Percentiles rank a stretch among this genome's conserved stretches.
Evolutionary conservation across 2,797 vertebrate species (phyloP).

Genomic region (Zalophus californianus): DNA sequence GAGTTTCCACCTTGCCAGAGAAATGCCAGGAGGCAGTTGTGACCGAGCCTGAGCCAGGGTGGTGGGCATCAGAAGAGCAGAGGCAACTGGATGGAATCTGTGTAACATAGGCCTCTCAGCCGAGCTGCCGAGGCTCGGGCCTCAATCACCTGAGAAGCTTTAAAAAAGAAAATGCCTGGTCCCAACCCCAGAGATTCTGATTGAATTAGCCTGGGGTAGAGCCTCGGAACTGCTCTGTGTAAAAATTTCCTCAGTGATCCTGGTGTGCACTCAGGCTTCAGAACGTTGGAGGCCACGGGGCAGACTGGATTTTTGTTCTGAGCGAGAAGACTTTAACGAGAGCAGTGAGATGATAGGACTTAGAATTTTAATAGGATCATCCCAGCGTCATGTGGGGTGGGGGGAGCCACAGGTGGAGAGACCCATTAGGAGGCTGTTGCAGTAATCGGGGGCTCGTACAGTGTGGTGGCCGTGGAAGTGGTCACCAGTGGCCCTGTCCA

Average conservation of each 20-base stretch:
- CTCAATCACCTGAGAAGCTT: background rate
- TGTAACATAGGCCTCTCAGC: too few relatives aligned
- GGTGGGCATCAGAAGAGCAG: too few relatives aligned
- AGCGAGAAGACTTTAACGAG: background rate
- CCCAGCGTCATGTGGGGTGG: background rate
- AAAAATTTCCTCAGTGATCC: background rate
- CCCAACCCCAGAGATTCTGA: background rate
- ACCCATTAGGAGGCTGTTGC: background rate
- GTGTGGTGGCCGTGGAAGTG: background rate
- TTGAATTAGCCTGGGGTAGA: background rate
- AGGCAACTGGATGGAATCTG: rapidly evolving
- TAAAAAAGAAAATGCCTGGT: background rate
- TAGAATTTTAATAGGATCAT: background rate
- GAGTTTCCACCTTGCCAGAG: background rate
- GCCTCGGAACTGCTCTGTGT: background rate
- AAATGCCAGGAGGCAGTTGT: background rate
- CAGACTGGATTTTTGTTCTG: background rate
- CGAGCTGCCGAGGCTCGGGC: background rate
- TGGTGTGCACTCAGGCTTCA: background rate
- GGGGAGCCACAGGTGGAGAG: background rate
- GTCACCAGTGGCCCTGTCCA: background rate
- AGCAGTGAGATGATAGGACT: background rate
- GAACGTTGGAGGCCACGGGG: background rate
- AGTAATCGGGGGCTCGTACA: background rate
- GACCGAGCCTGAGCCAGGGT: background rate